Evolutionary conservation across 2,113 vertebrate genomes (phyloP).

Genomic region (Tachysurus vachellii): DNA sequence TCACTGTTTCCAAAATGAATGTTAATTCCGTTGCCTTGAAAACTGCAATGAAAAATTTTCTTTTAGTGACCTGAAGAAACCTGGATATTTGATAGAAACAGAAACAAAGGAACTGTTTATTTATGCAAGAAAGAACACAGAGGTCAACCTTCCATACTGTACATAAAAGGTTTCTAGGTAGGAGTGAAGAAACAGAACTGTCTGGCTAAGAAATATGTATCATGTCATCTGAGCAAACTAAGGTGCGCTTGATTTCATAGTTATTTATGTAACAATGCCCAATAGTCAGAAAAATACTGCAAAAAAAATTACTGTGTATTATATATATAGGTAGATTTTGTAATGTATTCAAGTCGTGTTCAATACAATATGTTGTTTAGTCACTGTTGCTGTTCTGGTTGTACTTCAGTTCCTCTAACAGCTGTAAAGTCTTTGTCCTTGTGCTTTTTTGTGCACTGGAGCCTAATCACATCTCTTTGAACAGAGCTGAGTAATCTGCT

Average conservation of each 20-base stretch:
- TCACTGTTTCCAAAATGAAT: background rate
- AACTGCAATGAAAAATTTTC: background rate
- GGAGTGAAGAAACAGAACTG: background rate
- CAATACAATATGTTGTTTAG: background rate
- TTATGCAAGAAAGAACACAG: background rate
- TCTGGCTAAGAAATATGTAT: background rate
- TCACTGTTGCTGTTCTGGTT: background rate
- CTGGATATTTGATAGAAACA: background rate
- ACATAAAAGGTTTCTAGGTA: background rate
- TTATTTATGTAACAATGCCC: background rate
- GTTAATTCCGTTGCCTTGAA: background rate
- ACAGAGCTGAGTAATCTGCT: background rate
- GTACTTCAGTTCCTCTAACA: background rate
- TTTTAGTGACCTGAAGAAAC: background rate
- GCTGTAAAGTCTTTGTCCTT: conserved; percentile 3
- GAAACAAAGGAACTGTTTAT: background rate
- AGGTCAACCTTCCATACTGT: background rate
- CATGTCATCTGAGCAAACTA: background rate
- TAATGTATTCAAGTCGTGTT: background rate
- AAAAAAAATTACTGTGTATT: too few relatives aligned
- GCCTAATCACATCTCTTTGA: conserved; percentile 23
- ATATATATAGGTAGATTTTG: too few relatives aligned
- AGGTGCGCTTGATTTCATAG: background rate
- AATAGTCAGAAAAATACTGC: too few relatives aligned
- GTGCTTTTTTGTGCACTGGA: background rate